Base-by-base conservation (phyloP, 2,888 invertebrate species). In the Drosophila atripex region DNA sequence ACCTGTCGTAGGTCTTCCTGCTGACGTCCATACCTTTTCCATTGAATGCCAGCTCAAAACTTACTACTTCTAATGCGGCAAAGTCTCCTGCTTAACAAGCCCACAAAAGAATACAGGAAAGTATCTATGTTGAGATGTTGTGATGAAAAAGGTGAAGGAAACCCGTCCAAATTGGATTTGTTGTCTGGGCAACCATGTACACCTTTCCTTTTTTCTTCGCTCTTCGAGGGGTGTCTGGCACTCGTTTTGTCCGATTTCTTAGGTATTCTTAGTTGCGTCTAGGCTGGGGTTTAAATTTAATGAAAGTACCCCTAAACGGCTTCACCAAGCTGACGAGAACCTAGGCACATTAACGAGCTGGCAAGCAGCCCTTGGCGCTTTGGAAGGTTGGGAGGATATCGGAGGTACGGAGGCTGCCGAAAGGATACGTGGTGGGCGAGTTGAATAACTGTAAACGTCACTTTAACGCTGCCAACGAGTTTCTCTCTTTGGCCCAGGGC, bases 361-460 rank as follows among this genome's bases (percentile, higher is more conserved):
- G 52, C 52, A 72, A 72, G 54, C 53, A 52, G 85, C 83, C 79
- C 63, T 3, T 75, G 73, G 83, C 86, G 83, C 83, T 78, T 8
- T 77, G 76, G 75, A 52, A 45, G 68, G 43, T 49, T 14, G 30
- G 11, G 4, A 16, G 47, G 28, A 47, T 63, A 23, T 56, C n/a
- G n/a, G n/a, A n/a, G n/a, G n/a, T n/a, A n/a, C 16, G 21, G 25
- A 16, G 46, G 49, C 18, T 58, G 58, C 35, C 50, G 43, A 60
- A 51, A 38, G 18, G 49, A 25, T 28, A 53, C 49, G 35, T 21
- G 18, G 64, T 52, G 51, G 58, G 39, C 45, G 41, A 47, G 73
- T 73, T 69, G 73, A 73, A 79, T 77, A 78, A 84, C 83, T 85
- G 76, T 87, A 78, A 85, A 85, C 77, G 85, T 78, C 82, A 78